phyloP scores from a whole-genome alignment of 2,797 vertebrate species.

The Xyrichtys novacula region DNA sequence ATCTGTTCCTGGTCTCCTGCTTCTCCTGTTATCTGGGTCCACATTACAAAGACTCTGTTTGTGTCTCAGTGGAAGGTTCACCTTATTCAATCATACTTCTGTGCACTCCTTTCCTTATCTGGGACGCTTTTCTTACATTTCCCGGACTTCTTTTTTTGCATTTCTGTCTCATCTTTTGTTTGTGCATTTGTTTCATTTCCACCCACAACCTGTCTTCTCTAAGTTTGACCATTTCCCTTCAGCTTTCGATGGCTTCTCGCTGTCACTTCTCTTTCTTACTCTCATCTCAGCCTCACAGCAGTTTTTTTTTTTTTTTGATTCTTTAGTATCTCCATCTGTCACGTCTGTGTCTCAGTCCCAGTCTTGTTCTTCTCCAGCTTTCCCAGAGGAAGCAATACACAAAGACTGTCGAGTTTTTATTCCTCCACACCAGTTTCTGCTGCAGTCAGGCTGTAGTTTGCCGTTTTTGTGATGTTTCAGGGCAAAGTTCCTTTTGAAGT shows the following conservation, averaged over 20 bases:
- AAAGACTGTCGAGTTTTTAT: slow-evolving; percentile 57
- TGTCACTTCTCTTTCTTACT: slow-evolving; percentile 34
- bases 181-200: slow-evolving; percentile 23
- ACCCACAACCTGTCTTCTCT: slow-evolving; percentile 25
- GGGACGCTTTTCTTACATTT: background rate
- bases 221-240: slow-evolving; percentile 47
- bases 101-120: slow-evolving; percentile 12
- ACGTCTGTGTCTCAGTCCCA: slow-evolving; percentile 61
- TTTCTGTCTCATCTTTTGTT: slow-evolving; percentile 22
- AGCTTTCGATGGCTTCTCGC: slow-evolving; percentile 23
- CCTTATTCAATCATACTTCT: slow-evolving; percentile 28
- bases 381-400: slow-evolving; percentile 64
- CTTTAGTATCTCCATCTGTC: slow-evolving; percentile 72
- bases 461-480: slow-evolving; percentile 67
- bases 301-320: slow-evolving; percentile 30
- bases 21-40: slow-evolving; percentile 66
- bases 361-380: slow-evolving; percentile 57
- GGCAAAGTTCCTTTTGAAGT: slow-evolving; percentile 75
- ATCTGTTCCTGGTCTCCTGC: slow-evolving; percentile 73
- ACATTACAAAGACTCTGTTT: slow-evolving; percentile 59
- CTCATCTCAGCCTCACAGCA: slow-evolving; percentile 56
- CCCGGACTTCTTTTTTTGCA: background rate
- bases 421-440: slow-evolving; percentile 51
- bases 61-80: slow-evolving; percentile 39
- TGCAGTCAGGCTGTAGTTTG: slow-evolving; percentile 63